phyloP scores from a whole-genome alignment of 2,113 vertebrate genomes.

The Hemiprocne comata region DNA sequence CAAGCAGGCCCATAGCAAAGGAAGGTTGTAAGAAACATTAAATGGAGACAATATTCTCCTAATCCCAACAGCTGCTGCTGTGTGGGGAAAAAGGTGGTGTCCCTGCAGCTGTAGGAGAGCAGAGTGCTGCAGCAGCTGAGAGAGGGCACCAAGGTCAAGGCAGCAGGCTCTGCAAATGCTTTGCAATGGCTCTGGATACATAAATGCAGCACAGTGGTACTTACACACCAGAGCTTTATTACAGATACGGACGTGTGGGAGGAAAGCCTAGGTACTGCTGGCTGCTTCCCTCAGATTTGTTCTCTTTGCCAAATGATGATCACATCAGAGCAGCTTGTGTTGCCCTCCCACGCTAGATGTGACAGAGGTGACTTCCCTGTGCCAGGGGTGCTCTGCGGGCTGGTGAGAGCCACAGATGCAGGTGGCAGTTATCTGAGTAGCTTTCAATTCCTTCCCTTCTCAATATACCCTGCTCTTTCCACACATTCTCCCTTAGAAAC shows the following conservation, averaged over 20 bases:
- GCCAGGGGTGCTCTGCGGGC: rapidly evolving
- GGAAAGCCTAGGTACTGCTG: not conserved
- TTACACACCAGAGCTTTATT: not conserved
- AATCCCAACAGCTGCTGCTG: not conserved
- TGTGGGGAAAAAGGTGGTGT: not conserved
- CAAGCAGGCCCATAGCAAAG: not conserved
- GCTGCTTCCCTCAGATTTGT: not conserved
- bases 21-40: not conserved
- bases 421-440: not conserved
- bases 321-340: rapidly evolving
- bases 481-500: not conserved
- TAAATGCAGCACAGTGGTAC: not conserved
- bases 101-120: not conserved
- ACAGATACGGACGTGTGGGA: not conserved
- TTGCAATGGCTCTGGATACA: not conserved
- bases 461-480: not conserved
- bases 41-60: not conserved
- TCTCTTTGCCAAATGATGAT: not conserved
- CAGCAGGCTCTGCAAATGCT: not conserved
- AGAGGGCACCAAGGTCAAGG: not conserved
- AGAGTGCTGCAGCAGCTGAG: not conserved
- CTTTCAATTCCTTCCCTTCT: not conserved
- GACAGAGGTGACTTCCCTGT: not conserved
- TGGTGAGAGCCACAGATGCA: rapidly evolving
- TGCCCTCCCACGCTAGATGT: rapidly evolving